phyloP scores from a whole-genome alignment of 2,113 vertebrate genomes.

The Speoplatyrhinus poulsoni region DNA sequence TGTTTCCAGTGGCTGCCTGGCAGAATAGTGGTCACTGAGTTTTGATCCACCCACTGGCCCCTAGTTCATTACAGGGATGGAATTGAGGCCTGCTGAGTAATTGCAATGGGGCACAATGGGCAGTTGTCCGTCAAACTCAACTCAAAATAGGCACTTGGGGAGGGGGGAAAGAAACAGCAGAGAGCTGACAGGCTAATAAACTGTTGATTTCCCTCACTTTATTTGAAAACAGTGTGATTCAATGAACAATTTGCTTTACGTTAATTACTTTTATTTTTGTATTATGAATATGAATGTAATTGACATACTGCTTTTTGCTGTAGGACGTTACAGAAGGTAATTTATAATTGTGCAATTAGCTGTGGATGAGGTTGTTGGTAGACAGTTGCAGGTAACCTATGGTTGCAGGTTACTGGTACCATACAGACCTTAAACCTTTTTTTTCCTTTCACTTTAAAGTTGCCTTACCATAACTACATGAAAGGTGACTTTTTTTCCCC shows the following conservation, averaged over 20 bases:
- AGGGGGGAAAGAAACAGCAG: slow-evolving; percentile 57
- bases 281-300: too few species aligned
- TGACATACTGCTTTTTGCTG: too few species aligned
- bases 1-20: slow-evolving; percentile 62
- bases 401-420: too few species aligned
- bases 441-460: too few species aligned
- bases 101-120: slow-evolving; percentile 75
- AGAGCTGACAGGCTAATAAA: slow-evolving; percentile 65
- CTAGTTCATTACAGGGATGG: slow-evolving; percentile 75
- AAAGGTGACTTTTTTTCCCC: too few species aligned
- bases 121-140: slow-evolving; percentile 68
- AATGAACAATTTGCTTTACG: slow-evolving; percentile 32
- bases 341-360: too few species aligned
- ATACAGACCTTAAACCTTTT: too few species aligned
- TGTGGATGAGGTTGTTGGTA: too few species aligned
- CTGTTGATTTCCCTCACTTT: slow-evolving; percentile 61
- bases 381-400: too few species aligned
- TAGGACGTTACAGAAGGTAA: too few species aligned
- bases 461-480: too few species aligned
- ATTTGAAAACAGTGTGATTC: slow-evolving; percentile 59
- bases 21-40: slow-evolving; percentile 69
- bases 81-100: slow-evolving; percentile 75
- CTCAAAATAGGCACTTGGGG: slow-evolving; percentile 72
- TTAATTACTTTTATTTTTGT: too few species aligned
- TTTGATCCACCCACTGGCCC: slow-evolving; percentile 74